Evolutionary conservation across 1,140 invertebrate species (phyloP).

Genomic region (Calycopis cecrops): DNA sequence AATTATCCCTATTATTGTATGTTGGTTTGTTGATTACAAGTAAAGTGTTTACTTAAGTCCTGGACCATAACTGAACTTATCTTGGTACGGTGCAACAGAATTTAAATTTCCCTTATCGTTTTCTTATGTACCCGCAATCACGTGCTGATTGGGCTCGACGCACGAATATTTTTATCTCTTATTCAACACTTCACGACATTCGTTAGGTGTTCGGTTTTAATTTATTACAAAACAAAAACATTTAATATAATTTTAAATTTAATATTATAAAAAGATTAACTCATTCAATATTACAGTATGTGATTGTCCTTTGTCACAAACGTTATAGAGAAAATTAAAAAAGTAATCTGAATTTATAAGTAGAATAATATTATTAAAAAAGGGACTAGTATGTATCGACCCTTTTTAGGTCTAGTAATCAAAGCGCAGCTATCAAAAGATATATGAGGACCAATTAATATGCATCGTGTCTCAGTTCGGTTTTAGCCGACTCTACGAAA

Average conservation of each 20-base stretch:
- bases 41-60: slow-evolving; percentile 7
- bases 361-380: no score
- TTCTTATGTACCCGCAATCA: slow-evolving; percentile 24
- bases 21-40: no score
- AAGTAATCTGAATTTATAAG: no score
- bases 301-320: no score
- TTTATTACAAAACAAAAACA: no score
- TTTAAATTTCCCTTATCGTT: slow-evolving; percentile 28
- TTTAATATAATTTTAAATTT: no score
- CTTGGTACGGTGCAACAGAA: slow-evolving; percentile 22
- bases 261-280: no score
- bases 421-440: slow-evolving; percentile 32
- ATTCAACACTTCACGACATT: slow-evolving; percentile 17
- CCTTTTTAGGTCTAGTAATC: slow-evolving; percentile 19
- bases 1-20: no score
- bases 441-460: slow-evolving; percentile 56
- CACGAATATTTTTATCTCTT: slow-evolving; percentile 21
- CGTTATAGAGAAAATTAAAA: no score
- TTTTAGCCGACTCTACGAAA: slow-evolving; percentile 39
- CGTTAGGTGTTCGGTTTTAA: slow-evolving; percentile 2
- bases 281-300: no score
- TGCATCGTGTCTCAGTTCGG: slow-evolving; percentile 39
- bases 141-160: slow-evolving; percentile 24
- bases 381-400: slow-evolving; percentile 22
- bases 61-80: slow-evolving; percentile 16